Evolutionary conservation across 1,140 invertebrate species (phyloP).

Genomic region (Drosophila hydei): DNA sequence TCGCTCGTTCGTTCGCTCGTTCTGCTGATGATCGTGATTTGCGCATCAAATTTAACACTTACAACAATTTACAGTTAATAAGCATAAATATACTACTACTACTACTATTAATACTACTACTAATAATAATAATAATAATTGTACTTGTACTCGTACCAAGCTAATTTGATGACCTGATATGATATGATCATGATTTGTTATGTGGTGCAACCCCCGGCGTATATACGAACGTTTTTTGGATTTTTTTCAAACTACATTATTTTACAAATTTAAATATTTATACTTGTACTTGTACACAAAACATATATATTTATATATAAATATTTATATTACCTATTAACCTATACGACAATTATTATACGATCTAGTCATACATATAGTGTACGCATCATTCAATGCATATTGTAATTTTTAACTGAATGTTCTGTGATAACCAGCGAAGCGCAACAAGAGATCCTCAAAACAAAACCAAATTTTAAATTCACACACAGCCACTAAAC

Average conservation of each 20-base stretch:
- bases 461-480: slow-evolving; percentile 7
- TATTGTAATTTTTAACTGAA: slow-evolving; percentile 80
- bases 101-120: slow-evolving; percentile 43
- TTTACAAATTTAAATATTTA: slow-evolving; percentile 56
- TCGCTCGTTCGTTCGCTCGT: slow-evolving; percentile 69
- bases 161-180: slow-evolving; percentile 69
- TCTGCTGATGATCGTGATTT: slow-evolving; percentile 81
- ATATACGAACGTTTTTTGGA: slow-evolving; percentile 71
- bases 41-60: slow-evolving; percentile 67
- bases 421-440: slow-evolving; percentile 75
- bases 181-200: slow-evolving; percentile 74
- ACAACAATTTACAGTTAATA: slow-evolving; percentile 35
- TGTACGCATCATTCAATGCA: slow-evolving; percentile 79
- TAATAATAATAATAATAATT: slow-evolving; percentile 47
- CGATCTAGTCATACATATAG: slow-evolving; percentile 64
- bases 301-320: slow-evolving; percentile 41
- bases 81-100: slow-evolving; percentile 46
- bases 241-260: slow-evolving; percentile 51
- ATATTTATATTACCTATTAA: slow-evolving; percentile 40
- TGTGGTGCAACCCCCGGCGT: slow-evolving; percentile 77
- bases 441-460: slow-evolving; percentile 48
- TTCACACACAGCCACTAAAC: slow-evolving; percentile 2
- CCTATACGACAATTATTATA: slow-evolving; percentile 53
- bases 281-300: slow-evolving; percentile 55
- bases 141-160: slow-evolving; percentile 43